Conservation (phyloP, 2,797 vertebrate species). For the Chrysocyon brachyurus region DNA sequence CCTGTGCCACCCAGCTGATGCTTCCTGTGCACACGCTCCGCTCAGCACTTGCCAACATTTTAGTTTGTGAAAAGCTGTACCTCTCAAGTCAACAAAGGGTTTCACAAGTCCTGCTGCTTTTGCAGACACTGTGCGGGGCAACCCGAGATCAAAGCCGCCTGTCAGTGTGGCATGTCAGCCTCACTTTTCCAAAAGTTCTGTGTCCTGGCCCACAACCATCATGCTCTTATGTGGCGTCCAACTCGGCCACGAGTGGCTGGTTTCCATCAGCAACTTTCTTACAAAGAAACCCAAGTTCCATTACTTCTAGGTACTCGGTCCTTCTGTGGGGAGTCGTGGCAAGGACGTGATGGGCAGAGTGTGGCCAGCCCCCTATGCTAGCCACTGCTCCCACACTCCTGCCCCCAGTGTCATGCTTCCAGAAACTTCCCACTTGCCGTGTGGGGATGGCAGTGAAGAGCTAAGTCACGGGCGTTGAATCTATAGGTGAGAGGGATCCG, state of each 20-base stretch:
- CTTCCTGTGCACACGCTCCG: neutral
- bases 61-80: neutral
- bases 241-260: neutral
- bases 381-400: neutral
- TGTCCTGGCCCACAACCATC: neutral
- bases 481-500: too few species aligned
- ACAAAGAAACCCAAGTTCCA: neutral
- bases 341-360: neutral
- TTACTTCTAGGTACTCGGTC: neutral
- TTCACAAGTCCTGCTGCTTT: neutral
- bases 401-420: neutral
- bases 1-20: rapidly evolving
- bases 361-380: neutral
- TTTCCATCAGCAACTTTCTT: neutral
- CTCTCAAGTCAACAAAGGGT: neutral
- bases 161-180: too few species aligned
- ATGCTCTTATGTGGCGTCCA: rapidly evolving
- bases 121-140: neutral
- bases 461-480: neutral
- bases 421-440: neutral
- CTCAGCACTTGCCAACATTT: neutral
- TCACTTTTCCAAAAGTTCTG: neutral
- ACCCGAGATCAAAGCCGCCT: neutral
- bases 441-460: neutral
- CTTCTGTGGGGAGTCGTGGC: neutral